These are phyloP conservation scores for Tylochromis polylepis DNA, from an alignment of 2,113 vertebrate genomes.

Conservation along the genomic window DNA sequence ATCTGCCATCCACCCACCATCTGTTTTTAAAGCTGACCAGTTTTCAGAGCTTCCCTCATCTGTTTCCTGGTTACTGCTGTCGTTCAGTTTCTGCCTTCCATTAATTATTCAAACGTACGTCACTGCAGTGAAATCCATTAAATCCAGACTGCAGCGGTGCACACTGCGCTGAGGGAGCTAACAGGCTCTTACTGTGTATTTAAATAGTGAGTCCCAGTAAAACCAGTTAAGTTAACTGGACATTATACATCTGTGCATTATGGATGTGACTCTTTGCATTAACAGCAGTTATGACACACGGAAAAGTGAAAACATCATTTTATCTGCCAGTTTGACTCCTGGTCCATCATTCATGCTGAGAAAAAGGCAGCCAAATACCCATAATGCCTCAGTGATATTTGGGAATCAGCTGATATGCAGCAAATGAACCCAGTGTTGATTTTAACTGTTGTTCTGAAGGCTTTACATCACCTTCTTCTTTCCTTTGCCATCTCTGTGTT, in stretches of 20 bases:
- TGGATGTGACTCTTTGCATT: too few relatives aligned
- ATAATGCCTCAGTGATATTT: neutral
- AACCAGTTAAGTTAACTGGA: neutral
- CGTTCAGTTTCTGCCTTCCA: neutral
- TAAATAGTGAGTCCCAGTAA: neutral
- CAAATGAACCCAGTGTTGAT: neutral
- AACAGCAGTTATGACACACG: too few relatives aligned
- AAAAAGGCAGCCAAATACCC: neutral
- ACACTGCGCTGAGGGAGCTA: neutral
- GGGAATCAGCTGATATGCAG: neutral
- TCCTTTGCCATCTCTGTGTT: neutral
- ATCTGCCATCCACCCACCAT: neutral
- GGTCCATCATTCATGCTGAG: neutral
- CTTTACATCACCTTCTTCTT: neutral
- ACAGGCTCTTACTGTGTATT: neutral
- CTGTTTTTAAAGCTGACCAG: neutral
- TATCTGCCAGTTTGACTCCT: neutral
- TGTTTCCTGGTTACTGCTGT: neutral
- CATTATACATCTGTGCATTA: neutral
- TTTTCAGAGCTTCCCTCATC: neutral
- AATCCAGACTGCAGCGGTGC: neutral
- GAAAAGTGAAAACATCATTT: neutral
- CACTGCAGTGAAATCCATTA: neutral
- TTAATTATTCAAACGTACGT: conserved; percentile 7
- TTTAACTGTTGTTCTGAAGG: neutral